Evolutionary conservation across 92 coral and sea anemone genomes (phyloP).

Genomic region (Palythoa grandiflora): DNA sequence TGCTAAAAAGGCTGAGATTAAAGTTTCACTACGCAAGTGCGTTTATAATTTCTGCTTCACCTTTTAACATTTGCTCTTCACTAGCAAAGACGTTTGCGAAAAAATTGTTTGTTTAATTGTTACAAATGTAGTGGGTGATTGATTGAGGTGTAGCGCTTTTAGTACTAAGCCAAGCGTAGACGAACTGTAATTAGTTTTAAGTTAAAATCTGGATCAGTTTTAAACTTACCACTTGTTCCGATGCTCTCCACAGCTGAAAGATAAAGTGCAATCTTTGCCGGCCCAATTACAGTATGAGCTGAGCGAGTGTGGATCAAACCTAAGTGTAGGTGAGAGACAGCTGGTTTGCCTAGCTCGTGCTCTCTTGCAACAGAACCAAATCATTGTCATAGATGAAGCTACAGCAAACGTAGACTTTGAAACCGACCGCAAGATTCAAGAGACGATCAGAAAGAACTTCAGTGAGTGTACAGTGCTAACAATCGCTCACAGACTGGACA

Average conservation of each 20-base stretch:
- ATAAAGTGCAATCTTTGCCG: slow-evolving; percentile 34
- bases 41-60: too few species aligned
- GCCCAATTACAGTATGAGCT: slow-evolving; percentile 16
- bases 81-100: too few species aligned
- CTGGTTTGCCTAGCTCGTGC: slow-evolving; percentile 39
- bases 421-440: slow-evolving; percentile 43
- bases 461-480: neutral
- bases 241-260: slow-evolving; percentile 15
- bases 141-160: too few species aligned
- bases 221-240: neutral
- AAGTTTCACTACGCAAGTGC: too few species aligned
- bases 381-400: slow-evolving; percentile 42
- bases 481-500: slow-evolving; percentile 41
- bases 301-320: slow-evolving; percentile 24
- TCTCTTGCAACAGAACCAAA: slow-evolving; percentile 30
- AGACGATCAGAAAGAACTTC: slow-evolving; percentile 36
- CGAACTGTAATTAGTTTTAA: too few species aligned
- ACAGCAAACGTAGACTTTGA: slow-evolving; percentile 48
- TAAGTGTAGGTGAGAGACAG: neutral
- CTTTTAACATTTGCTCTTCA: too few species aligned
- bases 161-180: too few species aligned
- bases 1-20: too few species aligned
- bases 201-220: too few species aligned
- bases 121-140: too few species aligned
- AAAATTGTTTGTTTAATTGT: too few species aligned